Percentiles rank a stretch among this genome's conserved stretches.
Evolutionary conservation across 1,140 invertebrate species (phyloP).

Genomic region (Aporrectodea caliginosa): DNA sequence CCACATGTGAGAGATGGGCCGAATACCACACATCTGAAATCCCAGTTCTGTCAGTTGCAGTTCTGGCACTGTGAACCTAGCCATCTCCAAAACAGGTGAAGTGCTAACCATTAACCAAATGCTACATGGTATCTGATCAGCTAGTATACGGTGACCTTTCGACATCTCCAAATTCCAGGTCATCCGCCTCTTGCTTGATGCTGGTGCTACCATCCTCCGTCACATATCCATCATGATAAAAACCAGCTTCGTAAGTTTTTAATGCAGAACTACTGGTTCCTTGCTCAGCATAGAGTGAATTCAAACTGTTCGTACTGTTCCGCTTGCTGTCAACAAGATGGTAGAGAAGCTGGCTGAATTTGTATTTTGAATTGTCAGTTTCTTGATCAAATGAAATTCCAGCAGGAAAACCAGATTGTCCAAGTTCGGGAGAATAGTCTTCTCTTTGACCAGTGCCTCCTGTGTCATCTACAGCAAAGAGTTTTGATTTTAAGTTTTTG

Average conservation of each 20-base stretch:
- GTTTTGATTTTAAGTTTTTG: too few species aligned
- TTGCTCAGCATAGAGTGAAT: neutral
- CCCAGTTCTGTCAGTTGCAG: too few species aligned
- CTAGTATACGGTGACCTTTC: too few species aligned
- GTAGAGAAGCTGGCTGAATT: neutral
- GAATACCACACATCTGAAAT: too few species aligned
- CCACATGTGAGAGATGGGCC: too few species aligned
- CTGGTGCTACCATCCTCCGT: too few species aligned
- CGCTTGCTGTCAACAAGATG: neutral
- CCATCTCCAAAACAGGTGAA: too few species aligned
- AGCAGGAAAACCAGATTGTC: neutral
- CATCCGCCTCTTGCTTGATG: neutral
- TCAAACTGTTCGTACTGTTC: neutral
- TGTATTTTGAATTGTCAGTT: neutral
- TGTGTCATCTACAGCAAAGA: neutral
- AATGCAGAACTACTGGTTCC: neutral
- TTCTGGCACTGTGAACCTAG: too few species aligned
- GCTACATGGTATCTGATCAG: too few species aligned
- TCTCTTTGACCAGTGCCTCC: neutral
- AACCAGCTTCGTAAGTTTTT: neutral
- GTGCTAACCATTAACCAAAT: too few species aligned
- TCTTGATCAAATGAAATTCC: neutral
- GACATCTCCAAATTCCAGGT: too few species aligned
- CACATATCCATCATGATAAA: neutral
- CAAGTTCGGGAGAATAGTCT: neutral